These are phyloP conservation scores for Latheticus oryzae DNA, from an alignment of 2,888 invertebrate species.

Conservation along the genomic window DNA sequence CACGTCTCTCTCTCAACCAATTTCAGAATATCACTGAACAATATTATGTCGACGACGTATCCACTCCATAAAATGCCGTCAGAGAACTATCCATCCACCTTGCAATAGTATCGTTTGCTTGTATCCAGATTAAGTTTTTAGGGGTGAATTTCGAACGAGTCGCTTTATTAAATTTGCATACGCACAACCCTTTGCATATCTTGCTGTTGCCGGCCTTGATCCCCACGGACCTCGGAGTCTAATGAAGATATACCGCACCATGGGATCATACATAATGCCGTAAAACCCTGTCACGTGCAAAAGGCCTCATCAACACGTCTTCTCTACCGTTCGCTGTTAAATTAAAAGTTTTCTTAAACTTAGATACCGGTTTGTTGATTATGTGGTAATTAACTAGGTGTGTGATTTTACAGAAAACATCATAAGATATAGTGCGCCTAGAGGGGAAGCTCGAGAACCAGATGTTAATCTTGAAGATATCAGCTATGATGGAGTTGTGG, in stretches of 20 bases:
- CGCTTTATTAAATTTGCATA: constrained; percentile 39
- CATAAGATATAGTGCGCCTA: constrained; percentile 75
- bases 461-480: constrained; percentile 79
- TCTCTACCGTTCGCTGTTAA: constrained; percentile 18
- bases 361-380: constrained; percentile 10
- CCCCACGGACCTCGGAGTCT: constrained; percentile 40
- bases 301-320: constrained; percentile 36
- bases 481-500: constrained; percentile 80
- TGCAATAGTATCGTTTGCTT: constrained; percentile 13
- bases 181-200: constrained; percentile 29
- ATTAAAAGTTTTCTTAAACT: constrained; percentile 32
- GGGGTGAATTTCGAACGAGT: constrained; percentile 22
- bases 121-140: constrained; percentile 29
- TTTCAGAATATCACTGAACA: too few relatives aligned
- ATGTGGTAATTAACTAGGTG: constrained; percentile 23
- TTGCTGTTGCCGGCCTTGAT: constrained; percentile 19
- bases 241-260: constrained; percentile 44
- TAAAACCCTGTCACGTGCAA: constrained; percentile 40
- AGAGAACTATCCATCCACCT: constrained; percentile 1
- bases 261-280: constrained; percentile 42
- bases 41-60: too few relatives aligned
- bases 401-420: constrained; percentile 71
- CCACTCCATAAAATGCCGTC: too few relatives aligned
- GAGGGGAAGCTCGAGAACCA: constrained; percentile 73
- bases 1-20: constrained; percentile 8